These are phyloP conservation scores for Anoncus sp. DNA, from an alignment of 2,888 invertebrate genomes.

Conservation along the genomic window DNA sequence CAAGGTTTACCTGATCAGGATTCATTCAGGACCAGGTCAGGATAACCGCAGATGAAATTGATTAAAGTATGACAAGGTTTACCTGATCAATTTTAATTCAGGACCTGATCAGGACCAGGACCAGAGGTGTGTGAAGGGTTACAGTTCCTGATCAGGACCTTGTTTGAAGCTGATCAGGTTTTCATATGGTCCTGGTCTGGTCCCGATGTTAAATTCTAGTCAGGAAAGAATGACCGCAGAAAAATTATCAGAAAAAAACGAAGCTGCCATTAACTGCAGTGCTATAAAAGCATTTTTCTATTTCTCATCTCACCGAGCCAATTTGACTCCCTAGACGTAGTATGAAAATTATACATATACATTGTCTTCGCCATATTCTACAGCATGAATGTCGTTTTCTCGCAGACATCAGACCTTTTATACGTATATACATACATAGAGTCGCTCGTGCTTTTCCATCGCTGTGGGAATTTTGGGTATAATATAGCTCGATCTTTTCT, in stretches of 20 bases:
- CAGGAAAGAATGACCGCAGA: too few relatives aligned
- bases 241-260: neutral
- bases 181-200: too few relatives aligned
- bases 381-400: slow-evolving; percentile 28
- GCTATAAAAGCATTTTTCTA: neutral
- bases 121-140: too few relatives aligned
- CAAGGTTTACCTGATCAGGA: too few relatives aligned
- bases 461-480: slow-evolving; percentile 24
- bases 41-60: too few relatives aligned
- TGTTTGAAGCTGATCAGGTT: too few relatives aligned
- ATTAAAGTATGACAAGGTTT: too few relatives aligned
- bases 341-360: neutral
- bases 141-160: too few relatives aligned
- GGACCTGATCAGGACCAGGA: too few relatives aligned
- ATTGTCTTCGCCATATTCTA: neutral
- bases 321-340: neutral
- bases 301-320: neutral
- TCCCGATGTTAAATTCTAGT: too few relatives aligned
- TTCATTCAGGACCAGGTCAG: too few relatives aligned
- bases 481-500: slow-evolving; percentile 15
- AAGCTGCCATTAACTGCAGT: neutral
- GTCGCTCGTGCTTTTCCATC: slow-evolving; percentile 35
- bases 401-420: slow-evolving; percentile 15
- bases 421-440: neutral
- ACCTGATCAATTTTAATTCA: too few relatives aligned